phyloP scores from a whole-genome alignment of 2,113 vertebrate genomes.

The Sigmodon hispidus region DNA sequence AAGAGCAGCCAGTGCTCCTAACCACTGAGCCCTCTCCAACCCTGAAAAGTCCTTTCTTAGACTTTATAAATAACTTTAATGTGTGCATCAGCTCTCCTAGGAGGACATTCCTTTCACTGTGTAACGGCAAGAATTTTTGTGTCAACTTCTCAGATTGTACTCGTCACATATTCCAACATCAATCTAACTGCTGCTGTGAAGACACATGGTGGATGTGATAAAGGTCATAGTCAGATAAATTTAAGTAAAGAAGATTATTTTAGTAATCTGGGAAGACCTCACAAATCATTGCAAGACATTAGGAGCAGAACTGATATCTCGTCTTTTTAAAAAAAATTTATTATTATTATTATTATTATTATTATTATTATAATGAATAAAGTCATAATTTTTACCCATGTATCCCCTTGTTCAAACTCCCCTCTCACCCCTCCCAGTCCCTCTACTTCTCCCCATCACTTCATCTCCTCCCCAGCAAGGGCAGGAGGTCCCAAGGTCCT shows the following conservation, averaged over 20 bases:
- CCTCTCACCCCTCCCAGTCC: too few species aligned
- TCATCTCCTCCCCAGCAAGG: too few species aligned
- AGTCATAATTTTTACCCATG: too few species aligned
- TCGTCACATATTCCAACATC: neutral
- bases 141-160: neutral
- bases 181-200: neutral
- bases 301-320: neutral
- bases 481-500: too few species aligned
- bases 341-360: too few species aligned
- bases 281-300: neutral
- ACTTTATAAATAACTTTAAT: neutral
- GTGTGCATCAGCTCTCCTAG: neutral
- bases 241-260: neutral
- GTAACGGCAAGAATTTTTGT: neutral
- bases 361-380: too few species aligned
- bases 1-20: neutral
- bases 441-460: too few species aligned
- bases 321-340: too few species aligned
- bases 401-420: too few species aligned
- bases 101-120: neutral
- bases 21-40: neutral
- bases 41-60: neutral
- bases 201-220: neutral
- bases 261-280: neutral
- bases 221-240: neutral